Conservation (phyloP, 2,113 vertebrate species). For the Asarcornis scutulata region DNA sequence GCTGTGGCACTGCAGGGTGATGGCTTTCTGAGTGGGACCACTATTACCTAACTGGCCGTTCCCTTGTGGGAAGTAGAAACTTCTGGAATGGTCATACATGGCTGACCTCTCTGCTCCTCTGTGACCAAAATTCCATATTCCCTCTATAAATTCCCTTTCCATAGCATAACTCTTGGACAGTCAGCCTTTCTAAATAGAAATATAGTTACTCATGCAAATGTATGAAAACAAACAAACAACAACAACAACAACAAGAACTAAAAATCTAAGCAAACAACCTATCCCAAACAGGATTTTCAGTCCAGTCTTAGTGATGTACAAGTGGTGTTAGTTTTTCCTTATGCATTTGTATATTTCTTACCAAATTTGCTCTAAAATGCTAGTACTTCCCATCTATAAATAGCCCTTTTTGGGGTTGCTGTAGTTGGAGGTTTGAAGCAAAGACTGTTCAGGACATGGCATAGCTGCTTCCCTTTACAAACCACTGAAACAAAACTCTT, state of each 20-base stretch:
- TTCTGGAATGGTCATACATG: neutral
- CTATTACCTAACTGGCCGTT: accelerated
- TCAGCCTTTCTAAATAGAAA: neutral
- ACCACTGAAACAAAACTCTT: neutral
- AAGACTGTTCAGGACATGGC: neutral
- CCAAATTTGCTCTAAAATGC: neutral
- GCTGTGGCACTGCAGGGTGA: neutral
- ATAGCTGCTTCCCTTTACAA: neutral
- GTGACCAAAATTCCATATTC: neutral
- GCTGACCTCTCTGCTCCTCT: neutral
- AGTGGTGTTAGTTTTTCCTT: neutral
- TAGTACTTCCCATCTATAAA: neutral
- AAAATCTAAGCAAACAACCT: neutral
- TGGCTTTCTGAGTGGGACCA: neutral
- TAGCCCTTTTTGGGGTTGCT: neutral
- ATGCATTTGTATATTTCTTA: neutral
- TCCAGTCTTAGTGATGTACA: neutral
- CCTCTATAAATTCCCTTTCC: neutral
- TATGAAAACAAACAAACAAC: neutral
- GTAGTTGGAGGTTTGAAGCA: accelerated
- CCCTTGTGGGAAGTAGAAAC: neutral
- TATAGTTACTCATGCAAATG: neutral
- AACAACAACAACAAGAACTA: no score
- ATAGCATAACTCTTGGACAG: neutral
- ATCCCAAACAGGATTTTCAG: neutral